A percentile compares a stretch with the other conserved stretches of the same genome.
phyloP scores from a whole-genome alignment of 1,140 invertebrate genomes.

The Drosophila tropicalis region DNA sequence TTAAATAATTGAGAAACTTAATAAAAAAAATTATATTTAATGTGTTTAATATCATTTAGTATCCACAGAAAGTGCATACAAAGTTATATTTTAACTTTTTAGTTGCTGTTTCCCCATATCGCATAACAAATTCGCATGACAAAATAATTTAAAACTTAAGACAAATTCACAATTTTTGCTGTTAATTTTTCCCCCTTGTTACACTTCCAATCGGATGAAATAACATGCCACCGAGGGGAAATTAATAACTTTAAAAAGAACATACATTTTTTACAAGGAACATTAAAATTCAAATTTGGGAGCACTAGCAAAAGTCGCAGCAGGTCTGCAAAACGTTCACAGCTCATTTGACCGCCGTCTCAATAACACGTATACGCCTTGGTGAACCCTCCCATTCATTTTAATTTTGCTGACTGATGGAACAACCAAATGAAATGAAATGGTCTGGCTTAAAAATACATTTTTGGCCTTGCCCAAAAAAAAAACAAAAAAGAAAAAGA shows the following conservation, averaged over 20 bases:
- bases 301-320: conserved; percentile 12
- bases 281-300: conserved; percentile 68
- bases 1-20: too few species aligned
- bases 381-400: conserved; percentile 62
- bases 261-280: conserved; percentile 54
- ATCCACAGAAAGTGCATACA: too few species aligned
- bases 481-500: conserved; percentile 15
- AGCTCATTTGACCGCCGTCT: conserved; percentile 62
- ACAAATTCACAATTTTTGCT: background rate
- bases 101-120: too few species aligned
- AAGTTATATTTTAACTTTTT: too few species aligned
- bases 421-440: conserved; percentile 14
- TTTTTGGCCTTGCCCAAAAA: conserved; percentile 63
- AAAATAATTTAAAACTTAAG: too few species aligned
- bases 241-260: conserved; percentile 43
- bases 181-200: conserved; percentile 6
- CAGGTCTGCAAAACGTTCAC: conserved; percentile 47
- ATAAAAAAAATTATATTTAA: too few species aligned
- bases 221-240: conserved; percentile 6
- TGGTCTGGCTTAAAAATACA: conserved; percentile 65
- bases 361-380: conserved; percentile 69
- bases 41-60: too few species aligned
- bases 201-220: conserved; percentile 21
- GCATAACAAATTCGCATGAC: too few species aligned
- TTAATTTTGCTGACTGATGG: conserved; percentile 51